Percentiles rank a stretch among this genome's conserved stretches.
Evolutionary conservation across 2,888 invertebrate species (phyloP).

Genomic region (Cosmorhoe ocellata): DNA sequence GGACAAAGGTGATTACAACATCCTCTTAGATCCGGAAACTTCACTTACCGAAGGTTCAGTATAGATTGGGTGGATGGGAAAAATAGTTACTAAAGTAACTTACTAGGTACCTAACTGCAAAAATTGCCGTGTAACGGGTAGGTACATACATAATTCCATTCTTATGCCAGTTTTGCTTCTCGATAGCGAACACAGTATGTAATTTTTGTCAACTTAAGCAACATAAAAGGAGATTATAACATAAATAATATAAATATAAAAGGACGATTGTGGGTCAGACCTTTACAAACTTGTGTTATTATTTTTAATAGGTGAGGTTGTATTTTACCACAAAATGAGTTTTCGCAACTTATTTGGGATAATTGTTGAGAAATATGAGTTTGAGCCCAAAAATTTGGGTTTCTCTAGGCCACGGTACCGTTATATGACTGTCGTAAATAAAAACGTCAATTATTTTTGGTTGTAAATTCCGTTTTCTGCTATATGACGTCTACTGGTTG

Average conservation of each 20-base stretch:
- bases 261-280: conserved; percentile 32
- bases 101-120: too few species aligned
- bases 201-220: too few species aligned
- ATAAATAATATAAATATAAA: neutral
- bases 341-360: conserved; percentile 54
- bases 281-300: conserved; percentile 48
- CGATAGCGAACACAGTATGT: too few species aligned
- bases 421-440: too few species aligned
- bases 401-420: conserved; percentile 24
- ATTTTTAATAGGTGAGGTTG: conserved; percentile 49
- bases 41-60: conserved; percentile 2
- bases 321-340: conserved; percentile 54
- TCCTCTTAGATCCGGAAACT: conserved; percentile 13
- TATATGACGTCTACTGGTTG: too few species aligned
- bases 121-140: too few species aligned
- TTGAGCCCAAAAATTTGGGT: conserved; percentile 38
- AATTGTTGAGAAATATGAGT: conserved; percentile 52
- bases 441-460: too few species aligned
- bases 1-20: conserved; percentile 27
- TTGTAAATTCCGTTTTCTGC: too few species aligned
- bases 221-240: neutral
- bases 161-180: too few species aligned
- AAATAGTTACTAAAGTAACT: too few species aligned
- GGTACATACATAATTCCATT: too few species aligned
- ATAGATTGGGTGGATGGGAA: neutral